Evolutionary conservation across 1,140 invertebrate species (phyloP).

Genomic region (Drosophila miranda): DNA sequence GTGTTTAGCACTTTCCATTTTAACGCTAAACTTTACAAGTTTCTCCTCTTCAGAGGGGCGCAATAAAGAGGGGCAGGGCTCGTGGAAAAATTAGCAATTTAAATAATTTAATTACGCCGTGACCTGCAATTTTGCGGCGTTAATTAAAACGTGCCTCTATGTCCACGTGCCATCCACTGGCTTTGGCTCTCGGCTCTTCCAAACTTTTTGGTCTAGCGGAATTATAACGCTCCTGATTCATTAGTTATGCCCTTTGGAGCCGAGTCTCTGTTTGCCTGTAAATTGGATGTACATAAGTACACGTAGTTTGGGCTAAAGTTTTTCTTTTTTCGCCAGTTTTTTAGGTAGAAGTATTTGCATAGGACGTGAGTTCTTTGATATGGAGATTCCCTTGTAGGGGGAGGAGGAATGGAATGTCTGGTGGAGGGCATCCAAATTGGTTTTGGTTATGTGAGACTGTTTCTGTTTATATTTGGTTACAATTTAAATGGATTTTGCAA

Average conservation of each 20-base stretch:
- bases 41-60: conserved; percentile 1
- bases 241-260: conserved; percentile 50
- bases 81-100: conserved; percentile 68
- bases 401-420: conserved; percentile 12
- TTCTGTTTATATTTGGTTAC: conserved; percentile 7
- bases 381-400: conserved; percentile 30
- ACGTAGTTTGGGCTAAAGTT: conserved; percentile 18
- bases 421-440: conserved; percentile 26
- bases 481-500: background rate
- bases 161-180: conserved; percentile 56
- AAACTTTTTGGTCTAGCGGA: conserved; percentile 23
- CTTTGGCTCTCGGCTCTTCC: background rate
- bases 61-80: too few species aligned
- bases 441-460: background rate
- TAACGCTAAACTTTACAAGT: conserved; percentile 31
- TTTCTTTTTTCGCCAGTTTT: conserved; percentile 12
- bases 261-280: conserved; percentile 19
- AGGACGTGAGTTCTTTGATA: conserved; percentile 50
- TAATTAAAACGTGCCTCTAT: conserved; percentile 70
- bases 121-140: conserved; percentile 73
- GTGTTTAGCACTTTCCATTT: conserved; percentile 56
- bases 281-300: conserved; percentile 31
- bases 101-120: conserved; percentile 74
- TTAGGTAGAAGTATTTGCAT: conserved; percentile 36
- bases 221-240: conserved; percentile 56